Percentiles rank a stretch among this genome's conserved stretches.
phyloP scores from a whole-genome alignment of 1,140 invertebrate genomes.

The Asobara japonica region DNA sequence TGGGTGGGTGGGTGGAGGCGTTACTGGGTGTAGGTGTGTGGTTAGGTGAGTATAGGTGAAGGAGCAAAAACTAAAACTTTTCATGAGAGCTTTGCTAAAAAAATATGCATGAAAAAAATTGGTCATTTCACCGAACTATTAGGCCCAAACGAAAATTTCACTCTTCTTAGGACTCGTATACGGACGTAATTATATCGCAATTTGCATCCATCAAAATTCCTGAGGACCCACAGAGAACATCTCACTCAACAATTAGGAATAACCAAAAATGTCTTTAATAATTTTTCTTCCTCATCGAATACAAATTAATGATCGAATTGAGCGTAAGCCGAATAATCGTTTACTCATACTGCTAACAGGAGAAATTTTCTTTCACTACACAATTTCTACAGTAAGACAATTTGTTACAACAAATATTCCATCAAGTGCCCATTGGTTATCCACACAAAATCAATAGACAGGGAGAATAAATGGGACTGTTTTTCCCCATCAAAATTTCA shows the following conservation, averaged over 20 bases:
- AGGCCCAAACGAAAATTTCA: no score
- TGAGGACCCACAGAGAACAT: not conserved
- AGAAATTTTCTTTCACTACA: not conserved
- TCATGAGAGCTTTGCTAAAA: no score
- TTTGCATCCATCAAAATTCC: not conserved
- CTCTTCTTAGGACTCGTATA: not conserved
- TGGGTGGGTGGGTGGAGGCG: no score
- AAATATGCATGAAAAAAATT: no score
- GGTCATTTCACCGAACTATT: no score
- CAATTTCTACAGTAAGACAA: not conserved
- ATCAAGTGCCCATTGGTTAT: not conserved
- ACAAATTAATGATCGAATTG: not conserved
- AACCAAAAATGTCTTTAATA: not conserved
- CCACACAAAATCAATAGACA: not conserved
- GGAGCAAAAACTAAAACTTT: no score
- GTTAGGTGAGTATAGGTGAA: no score
- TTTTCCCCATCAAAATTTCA: no score
- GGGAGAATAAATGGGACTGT: not conserved
- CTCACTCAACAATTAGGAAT: not conserved
- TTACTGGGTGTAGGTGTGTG: no score
- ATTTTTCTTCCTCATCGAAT: not conserved
- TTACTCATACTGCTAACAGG: not conserved
- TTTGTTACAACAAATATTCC: constrained; percentile 1
- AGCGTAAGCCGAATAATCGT: not conserved
- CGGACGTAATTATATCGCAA: not conserved